Base-by-base conservation (phyloP, 1,140 invertebrate genomes). In the Portunus trituberculatus region DNA sequence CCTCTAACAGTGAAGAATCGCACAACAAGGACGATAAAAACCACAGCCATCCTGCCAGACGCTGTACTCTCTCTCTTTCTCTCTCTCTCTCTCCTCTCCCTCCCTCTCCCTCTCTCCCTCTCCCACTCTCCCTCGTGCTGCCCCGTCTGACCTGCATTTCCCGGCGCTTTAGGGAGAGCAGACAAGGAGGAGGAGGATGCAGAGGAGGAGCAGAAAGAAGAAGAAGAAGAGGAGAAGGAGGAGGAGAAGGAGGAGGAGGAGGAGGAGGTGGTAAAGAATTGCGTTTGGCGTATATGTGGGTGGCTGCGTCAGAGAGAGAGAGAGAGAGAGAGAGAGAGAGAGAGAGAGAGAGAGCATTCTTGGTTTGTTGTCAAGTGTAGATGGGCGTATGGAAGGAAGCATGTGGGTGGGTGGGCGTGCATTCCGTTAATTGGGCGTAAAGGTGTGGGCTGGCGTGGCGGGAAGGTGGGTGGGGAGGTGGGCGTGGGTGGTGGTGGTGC, bases 81-180 rank as follows among this genome's bases (percentile, higher is more conserved):
- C 84, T 86, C 84, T 86, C 84, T 86, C 16, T 20, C 84, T 86
- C 84, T 86, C 84, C n/a, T n/a, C 84, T 86, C 84, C 7, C 31
- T 88, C 28, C 32, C 86, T 32, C 86, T 88, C 86, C 32, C 86
- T 32, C 86, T 88, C 86, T 88, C 86, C 29, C 86, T 88, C 86
- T 88, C 86, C 29, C 86, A 29, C 86, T 88, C 86, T 88, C 86
- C 29, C 31, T 32, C 86, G 31, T 46, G 16, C 10, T 88, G 32
- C 86, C 45, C 86, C 45, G 32, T 88, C 86, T 88, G 32, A 45
- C 86, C 45, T 28, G 31, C 86, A 45, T 46, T 88, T 46, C 45
- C 31, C 20, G 32, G 29, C 86, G 86, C 86, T 20, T 7, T 3
- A 25, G n/a, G 32, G n/a, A 32, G 45, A 52, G 46, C 14, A 31